These are phyloP conservation scores for Egretta garzetta DNA, from an alignment of 2,113 vertebrate species.

Conservation along the genomic window DNA sequence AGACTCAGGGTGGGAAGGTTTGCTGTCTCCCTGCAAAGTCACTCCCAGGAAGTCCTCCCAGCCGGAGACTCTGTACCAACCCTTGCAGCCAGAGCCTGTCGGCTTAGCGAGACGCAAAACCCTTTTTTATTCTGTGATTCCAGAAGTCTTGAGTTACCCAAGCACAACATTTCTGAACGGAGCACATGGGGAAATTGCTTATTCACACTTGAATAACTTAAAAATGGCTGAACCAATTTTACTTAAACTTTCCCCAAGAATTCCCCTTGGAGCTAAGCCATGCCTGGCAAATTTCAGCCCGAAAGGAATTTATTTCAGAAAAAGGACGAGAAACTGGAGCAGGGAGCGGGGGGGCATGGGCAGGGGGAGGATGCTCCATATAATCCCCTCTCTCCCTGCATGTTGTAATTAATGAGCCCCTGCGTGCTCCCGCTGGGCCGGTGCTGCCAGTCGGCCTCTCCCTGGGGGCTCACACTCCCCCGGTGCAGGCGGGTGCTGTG, in stretches of 20 bases:
- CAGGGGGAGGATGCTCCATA: neutral
- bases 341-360: neutral
- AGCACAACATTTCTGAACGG: constrained; percentile 62
- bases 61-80: neutral
- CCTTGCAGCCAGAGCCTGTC: neutral
- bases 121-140: neutral
- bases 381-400: neutral
- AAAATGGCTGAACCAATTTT: constrained; percentile 65
- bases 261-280: constrained; percentile 54
- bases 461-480: neutral
- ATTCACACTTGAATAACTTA: constrained; percentile 69
- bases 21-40: neutral
- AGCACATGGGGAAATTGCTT: constrained; percentile 61
- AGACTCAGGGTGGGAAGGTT: neutral
- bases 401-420: constrained; percentile 11
- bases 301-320: constrained; percentile 56
- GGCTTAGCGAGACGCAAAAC: neutral
- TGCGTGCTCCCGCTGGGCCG: neutral
- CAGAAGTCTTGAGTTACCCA: constrained; percentile 46
- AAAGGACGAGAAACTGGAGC: constrained; percentile 41
- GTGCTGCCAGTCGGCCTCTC: neutral
- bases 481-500: rapidly evolving
- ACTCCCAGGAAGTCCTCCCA: neutral
- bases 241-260: constrained; percentile 66
- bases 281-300: constrained; percentile 61